Evolutionary conservation across 92 coral and sea anemone species (phyloP).

Genomic region (Umimayanthus chanpuru): DNA sequence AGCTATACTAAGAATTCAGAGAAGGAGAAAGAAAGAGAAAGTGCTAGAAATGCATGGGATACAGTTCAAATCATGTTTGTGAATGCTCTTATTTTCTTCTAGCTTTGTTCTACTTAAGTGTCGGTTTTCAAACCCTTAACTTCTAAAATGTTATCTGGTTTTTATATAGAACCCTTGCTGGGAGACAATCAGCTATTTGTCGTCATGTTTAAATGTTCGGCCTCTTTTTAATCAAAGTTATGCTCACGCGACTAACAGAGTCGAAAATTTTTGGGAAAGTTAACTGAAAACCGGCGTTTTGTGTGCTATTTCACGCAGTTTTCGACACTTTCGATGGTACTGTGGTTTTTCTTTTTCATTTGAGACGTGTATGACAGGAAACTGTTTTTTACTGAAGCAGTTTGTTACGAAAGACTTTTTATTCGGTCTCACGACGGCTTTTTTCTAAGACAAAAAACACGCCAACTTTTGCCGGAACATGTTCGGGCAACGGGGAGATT

Average conservation of each 20-base stretch:
- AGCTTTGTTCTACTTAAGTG: not conserved
- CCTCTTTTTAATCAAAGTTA: not conserved
- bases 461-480: not conserved
- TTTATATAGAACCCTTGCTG: not conserved
- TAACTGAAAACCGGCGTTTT: not conserved
- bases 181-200: not conserved
- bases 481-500: slow-evolving; percentile 5
- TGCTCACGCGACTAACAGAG: not conserved
- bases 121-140: not conserved
- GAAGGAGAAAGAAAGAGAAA: not conserved
- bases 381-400: not conserved
- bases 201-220: slow-evolving; percentile 16
- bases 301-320: not conserved
- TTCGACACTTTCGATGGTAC: no score
- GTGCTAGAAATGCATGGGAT: not conserved
- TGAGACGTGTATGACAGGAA: slow-evolving; percentile 1
- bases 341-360: not conserved
- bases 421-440: not conserved
- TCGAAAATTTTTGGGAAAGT: not conserved
- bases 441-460: not conserved
- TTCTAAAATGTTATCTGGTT: not conserved
- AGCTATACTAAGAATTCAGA: not conserved
- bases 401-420: not conserved
- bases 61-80: not conserved
- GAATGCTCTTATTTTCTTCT: not conserved